Evolutionary conservation across 2,888 invertebrate species (phyloP), one percentile per base, ranked within the genome.

Genomic region (Drosophila tanythrix): DNA sequence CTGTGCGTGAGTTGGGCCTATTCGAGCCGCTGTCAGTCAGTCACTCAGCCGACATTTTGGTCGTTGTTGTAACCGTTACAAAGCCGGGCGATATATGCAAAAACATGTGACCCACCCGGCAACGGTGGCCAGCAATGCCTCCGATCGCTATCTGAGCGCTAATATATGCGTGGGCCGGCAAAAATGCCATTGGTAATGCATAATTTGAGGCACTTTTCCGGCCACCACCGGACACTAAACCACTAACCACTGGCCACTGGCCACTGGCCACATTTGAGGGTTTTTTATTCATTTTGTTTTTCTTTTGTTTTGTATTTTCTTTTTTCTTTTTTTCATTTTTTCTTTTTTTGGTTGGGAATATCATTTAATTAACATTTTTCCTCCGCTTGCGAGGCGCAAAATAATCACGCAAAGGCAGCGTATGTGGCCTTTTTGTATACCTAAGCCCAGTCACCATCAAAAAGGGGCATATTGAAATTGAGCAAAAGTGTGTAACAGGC

Each of bases 201-300:
- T 88, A 88, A 89, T 81, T 87, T 63, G 76, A 87, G 90, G 66
- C 90, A 88, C 82, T 90, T 87, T 88, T 90, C 88, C 90, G 89
- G 89, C 85, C 61, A 75, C 75, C 79, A 75, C 80, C 72, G 70
- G 70, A 72, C 74, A 69, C 56, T 64, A 72, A 72, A 52, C 38
- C 67, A 84, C 50, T 67, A 63, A 53, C 75, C 52, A 48, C 46
- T 25, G 5, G 8, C 64, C 64, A 11, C 40, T 53, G 10, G 10
- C 33, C 53, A 36, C 27, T 72, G 58, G 74, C 68, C 85, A 84
- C 79, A 77, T 74, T 81, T 79, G 75, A 68, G 75, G 74, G 69
- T 65, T 70, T 74, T 76, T 52, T 33, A 4, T 50, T 33, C 27
- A 46, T 40, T 27, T 36, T 36, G n/a, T 71, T 35, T 62, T 61